These are phyloP conservation scores for Chrysolina haemoptera DNA, from an alignment of 2,888 invertebrate genomes.

Conservation along the genomic window DNA sequence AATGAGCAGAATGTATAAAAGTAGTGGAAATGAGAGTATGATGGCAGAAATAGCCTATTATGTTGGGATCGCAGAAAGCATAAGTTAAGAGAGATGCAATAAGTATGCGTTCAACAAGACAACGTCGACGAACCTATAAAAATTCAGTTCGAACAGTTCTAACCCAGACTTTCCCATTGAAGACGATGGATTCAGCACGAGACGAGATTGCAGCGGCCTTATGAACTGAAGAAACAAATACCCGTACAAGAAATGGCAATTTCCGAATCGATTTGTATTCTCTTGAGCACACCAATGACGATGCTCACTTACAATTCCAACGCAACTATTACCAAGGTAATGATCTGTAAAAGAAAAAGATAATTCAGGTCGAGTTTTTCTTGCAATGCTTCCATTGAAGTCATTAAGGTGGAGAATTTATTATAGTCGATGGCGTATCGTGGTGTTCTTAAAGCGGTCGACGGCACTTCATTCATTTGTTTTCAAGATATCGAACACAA, in stretches of 20 bases:
- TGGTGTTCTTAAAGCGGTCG: conserved; percentile 35
- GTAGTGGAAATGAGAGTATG: too few relatives aligned
- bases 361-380: conserved; percentile 42
- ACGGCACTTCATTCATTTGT: conserved; percentile 45
- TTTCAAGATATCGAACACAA: conserved; percentile 39
- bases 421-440: conserved; percentile 36
- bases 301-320: conserved; percentile 39
- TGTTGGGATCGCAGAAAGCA: too few relatives aligned
- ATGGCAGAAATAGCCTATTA: too few relatives aligned
- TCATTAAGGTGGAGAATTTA: conserved; percentile 40
- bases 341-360: conserved; percentile 43
- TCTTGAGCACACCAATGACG: conserved; percentile 19
- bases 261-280: conserved; percentile 16
- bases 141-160: background rate
- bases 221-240: background rate
- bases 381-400: conserved; percentile 35
- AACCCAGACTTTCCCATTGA: background rate
- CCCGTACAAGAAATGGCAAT: conserved; percentile 10
- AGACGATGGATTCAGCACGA: conserved; percentile 1
- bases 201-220: background rate
- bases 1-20: too few relatives aligned
- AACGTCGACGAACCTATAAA: background rate
- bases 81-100: too few relatives aligned
- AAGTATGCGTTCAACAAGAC: background rate
- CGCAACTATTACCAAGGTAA: conserved; percentile 42